phyloP scores from a whole-genome alignment of 2,113 vertebrate species.

The Chelonoidis abingdonii region DNA sequence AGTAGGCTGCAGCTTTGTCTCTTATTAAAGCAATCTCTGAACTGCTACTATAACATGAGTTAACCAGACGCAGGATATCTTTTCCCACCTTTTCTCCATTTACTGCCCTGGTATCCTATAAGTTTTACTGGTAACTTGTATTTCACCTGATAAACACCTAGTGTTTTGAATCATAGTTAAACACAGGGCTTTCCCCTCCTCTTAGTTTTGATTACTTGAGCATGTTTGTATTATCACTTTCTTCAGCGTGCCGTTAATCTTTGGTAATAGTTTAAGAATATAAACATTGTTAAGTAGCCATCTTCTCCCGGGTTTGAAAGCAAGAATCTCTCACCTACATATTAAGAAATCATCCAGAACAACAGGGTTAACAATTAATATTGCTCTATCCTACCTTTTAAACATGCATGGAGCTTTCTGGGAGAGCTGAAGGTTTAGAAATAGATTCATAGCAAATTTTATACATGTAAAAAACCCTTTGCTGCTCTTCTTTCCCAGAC shows the following conservation, averaged over 20 bases:
- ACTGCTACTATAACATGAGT: background rate
- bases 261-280: constrained; percentile 14
- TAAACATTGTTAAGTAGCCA: background rate
- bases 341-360: background rate
- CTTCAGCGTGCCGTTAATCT: background rate
- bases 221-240: background rate
- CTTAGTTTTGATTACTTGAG: background rate
- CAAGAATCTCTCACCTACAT: background rate
- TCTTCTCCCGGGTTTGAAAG: background rate
- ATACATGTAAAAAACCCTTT: background rate
- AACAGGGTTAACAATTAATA: background rate
- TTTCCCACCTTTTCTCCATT: constrained; percentile 30
- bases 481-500: background rate
- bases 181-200: background rate
- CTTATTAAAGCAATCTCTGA: constrained; percentile 45
- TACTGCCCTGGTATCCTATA: constrained; percentile 9
- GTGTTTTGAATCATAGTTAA: background rate
- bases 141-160: constrained; percentile 21
- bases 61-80: constrained; percentile 2
- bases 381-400: background rate
- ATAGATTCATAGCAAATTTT: constrained; percentile 21
- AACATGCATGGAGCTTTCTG: background rate
- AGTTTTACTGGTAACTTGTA: constrained; percentile 4
- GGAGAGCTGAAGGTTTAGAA: constrained; percentile 9
- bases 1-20: constrained; percentile 28